Percentiles rank a stretch among this genome's conserved stretches.
These are phyloP conservation scores for Meles meles DNA, from an alignment of 2,113 vertebrate species.

Conservation along the genomic window DNA sequence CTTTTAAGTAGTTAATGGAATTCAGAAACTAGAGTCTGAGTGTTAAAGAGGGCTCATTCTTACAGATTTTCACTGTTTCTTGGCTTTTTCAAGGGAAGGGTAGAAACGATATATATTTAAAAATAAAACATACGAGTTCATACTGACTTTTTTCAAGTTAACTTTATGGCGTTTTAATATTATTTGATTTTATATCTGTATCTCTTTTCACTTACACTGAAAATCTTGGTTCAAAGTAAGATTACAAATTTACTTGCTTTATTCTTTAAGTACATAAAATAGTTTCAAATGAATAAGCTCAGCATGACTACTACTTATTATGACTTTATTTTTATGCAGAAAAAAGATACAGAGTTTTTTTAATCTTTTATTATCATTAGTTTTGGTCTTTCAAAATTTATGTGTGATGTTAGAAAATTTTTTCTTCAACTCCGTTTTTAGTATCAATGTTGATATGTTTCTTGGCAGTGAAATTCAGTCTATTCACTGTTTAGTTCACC, in stretches of 20 bases:
- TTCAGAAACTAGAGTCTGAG: background rate
- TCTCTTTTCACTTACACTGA: background rate
- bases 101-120: background rate
- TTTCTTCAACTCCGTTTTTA: slow-evolving; percentile 2
- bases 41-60: background rate
- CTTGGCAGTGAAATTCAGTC: slow-evolving; percentile 15
- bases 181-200: slow-evolving; percentile 19
- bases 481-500: background rate
- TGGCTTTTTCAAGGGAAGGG: background rate
- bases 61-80: background rate
- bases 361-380: background rate
- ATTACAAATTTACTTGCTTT: slow-evolving; percentile 9
- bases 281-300: background rate
- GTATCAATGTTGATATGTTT: slow-evolving; percentile 34
- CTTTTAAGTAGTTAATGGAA: background rate
- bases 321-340: background rate
- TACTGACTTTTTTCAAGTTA: slow-evolving; percentile 8
- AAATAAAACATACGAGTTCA: background rate
- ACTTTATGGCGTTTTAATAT: background rate
- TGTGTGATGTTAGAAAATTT: slow-evolving; percentile 1
- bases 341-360: background rate
- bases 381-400: background rate
- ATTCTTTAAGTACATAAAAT: background rate
- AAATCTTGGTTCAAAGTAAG: background rate
- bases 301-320: background rate